Conservation (phyloP, 2,888 invertebrate species). For the Cybosia mesomella region DNA sequence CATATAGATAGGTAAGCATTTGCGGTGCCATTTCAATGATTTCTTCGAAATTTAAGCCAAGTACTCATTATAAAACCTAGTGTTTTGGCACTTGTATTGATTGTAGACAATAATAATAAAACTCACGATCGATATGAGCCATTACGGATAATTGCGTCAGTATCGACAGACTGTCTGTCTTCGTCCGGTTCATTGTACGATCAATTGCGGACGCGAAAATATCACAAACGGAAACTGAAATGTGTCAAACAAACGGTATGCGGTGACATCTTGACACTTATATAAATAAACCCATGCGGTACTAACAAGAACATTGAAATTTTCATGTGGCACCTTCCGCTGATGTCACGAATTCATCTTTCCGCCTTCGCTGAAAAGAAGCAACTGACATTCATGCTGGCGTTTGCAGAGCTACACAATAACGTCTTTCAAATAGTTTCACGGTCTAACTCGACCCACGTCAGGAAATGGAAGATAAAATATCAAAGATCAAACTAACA, state of each 20-base stretch:
- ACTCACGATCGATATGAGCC: constrained; percentile 27
- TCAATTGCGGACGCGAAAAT: constrained; percentile 64
- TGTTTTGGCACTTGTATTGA: constrained; percentile 14
- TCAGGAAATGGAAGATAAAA: constrained; percentile 39
- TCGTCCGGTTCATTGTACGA: constrained; percentile 70
- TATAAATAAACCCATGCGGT: constrained; percentile 35
- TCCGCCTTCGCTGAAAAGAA: constrained; percentile 26
- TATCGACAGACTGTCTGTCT: constrained; percentile 65
- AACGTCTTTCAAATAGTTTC: constrained; percentile 26
- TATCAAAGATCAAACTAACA: constrained; percentile 34
- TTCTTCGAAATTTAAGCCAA: constrained; percentile 7
- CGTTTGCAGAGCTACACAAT: constrained; percentile 14
- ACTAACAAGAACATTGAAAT: constrained; percentile 25
- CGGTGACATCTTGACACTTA: constrained; percentile 38
- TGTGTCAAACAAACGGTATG: constrained; percentile 58
- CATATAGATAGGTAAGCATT: constrained; percentile 23
- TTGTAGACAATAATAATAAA: constrained; percentile 29
- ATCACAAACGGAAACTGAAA: constrained; percentile 67
- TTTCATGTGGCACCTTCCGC: constrained; percentile 23
- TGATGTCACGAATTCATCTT: constrained; percentile 13
- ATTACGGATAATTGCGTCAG: constrained; percentile 27
- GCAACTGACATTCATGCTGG: constrained; percentile 13
- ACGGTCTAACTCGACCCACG: constrained; percentile 10
- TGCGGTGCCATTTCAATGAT: constrained; percentile 15
- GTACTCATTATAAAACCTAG: constrained; percentile 4